Base-by-base conservation (phyloP, 1,140 invertebrate genomes). In the Pogonus chalceus region DNA sequence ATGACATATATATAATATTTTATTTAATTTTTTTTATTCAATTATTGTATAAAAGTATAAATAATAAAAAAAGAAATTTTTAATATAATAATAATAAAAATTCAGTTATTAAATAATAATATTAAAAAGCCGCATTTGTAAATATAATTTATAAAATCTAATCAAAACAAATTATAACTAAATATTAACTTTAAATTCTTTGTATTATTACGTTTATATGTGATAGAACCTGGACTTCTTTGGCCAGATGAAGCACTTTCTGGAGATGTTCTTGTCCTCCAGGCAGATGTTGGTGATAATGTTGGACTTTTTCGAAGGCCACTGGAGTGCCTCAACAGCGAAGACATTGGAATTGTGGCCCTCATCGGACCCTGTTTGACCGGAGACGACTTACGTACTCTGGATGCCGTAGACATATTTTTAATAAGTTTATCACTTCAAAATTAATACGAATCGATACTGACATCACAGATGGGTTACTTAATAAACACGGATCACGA, bases 361-460 rank as follows among this genome's bases (percentile, higher is more conserved):
- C 82, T 78, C 79, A 85, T 80, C 55, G 84, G 83, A 23, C 82
- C 82, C 61, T 81, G 79, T 71, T 84, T 84, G 53, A 76, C 75
- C 62, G 82, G 80, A 56, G 81, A 82, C 60, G 81, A 81, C 70
- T 82, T 83, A 65, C 79, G 75, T 69, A 81, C 78, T 63, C 81
- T 76, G 64, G 76, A 75, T 67, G 81, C 21, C 12, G 37, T 43
- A 12, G 37, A 43, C 37, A 43, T 43, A 4, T 31, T 31, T 14
- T 14, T 14, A 4, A 14, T 14, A 31, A 4, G 14, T 14, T 31
- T 31, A 4, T 31, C 26, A 31, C 26, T 7, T 43, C 9, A 43
- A 43, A 43, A 10, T 43, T 16, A 43, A 4, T 18, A 43, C 37
- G 18, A 43, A 9, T 12, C 37, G 18, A 9, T 18, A 9, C 37